A percentile compares a stretch with the other conserved stretches of the same genome.
Evolutionary conservation across 2,888 invertebrate genomes (phyloP).

Genomic region (Noctua janthe): DNA sequence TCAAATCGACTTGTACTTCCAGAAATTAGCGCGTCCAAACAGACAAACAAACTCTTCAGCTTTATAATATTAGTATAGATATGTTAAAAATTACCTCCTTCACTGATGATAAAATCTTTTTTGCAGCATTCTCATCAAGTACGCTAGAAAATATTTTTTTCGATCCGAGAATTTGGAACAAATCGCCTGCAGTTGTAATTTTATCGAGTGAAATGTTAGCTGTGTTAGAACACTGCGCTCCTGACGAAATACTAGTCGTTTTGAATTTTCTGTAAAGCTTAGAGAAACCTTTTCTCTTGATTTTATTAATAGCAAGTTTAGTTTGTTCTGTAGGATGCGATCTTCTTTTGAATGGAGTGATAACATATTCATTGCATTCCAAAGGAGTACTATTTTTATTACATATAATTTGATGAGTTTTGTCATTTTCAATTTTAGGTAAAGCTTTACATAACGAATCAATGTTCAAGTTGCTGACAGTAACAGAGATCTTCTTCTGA

Average conservation of each 20-base stretch:
- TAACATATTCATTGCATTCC: constrained; percentile 49
- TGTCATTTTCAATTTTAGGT: constrained; percentile 26
- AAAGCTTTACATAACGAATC: constrained; percentile 28
- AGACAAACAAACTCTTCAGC: not conserved
- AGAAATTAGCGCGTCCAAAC: not conserved
- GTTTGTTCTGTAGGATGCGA: constrained; percentile 10
- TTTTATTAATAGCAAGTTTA: constrained; percentile 47
- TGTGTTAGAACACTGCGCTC: constrained; percentile 59
- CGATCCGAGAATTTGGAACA: constrained; percentile 80
- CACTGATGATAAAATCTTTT: constrained; percentile 78
- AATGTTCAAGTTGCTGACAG: constrained; percentile 42
- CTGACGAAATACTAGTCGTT: constrained; percentile 73
- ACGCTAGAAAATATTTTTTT: constrained; percentile 75
- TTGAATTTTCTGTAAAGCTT: constrained; percentile 82
- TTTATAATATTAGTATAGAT: not conserved
- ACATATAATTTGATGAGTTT: not conserved
- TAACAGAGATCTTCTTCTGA: constrained; percentile 30
- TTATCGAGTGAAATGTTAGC: constrained; percentile 73
- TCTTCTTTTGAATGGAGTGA: constrained; percentile 17
- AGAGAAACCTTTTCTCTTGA: constrained; percentile 70
- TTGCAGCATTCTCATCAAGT: constrained; percentile 75
- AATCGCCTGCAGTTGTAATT: constrained; percentile 82
- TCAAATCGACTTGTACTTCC: not conserved
- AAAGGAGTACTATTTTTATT: constrained; percentile 3
- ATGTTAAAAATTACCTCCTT: constrained; percentile 72